phyloP scores from a whole-genome alignment of 2,113 vertebrate genomes.

The Rhabdornis inornatus region DNA sequence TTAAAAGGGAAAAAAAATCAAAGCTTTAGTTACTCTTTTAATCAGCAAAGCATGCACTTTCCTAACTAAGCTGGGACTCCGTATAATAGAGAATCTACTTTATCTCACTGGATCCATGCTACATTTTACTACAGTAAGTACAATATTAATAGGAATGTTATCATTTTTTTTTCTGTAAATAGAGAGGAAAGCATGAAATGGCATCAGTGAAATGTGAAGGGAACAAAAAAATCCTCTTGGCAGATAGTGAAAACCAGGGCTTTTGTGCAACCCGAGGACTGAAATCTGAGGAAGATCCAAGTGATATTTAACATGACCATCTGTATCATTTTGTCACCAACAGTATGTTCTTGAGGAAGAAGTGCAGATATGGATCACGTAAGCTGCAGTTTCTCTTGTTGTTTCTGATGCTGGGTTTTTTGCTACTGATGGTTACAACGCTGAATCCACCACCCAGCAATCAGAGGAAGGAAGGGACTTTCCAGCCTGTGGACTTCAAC shows the following conservation, averaged over 20 bases:
- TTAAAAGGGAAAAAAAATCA: not conserved
- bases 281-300: not conserved
- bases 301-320: slow-evolving; percentile 70
- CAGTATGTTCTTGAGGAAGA: slow-evolving; percentile 78
- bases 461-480: slow-evolving; percentile 18
- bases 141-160: slow-evolving; percentile 1
- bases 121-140: slow-evolving; percentile 44
- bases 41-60: not conserved
- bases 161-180: slow-evolving; percentile 11
- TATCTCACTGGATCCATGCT: slow-evolving; percentile 30
- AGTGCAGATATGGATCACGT: slow-evolving; percentile 61
- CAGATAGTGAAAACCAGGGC: slow-evolving; percentile 6
- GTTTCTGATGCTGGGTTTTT: slow-evolving; percentile 72
- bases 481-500: slow-evolving; percentile 32
- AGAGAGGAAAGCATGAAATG: slow-evolving; percentile 15
- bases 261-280: slow-evolving; percentile 5
- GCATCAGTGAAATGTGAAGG: slow-evolving; percentile 18
- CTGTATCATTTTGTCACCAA: slow-evolving; percentile 54
- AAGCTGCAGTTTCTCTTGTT: slow-evolving; percentile 74
- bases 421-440: slow-evolving; percentile 70
- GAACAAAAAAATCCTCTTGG: not conserved
- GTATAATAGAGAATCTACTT: not conserved
- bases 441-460: slow-evolving; percentile 68
- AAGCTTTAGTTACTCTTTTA: not conserved
- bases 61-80: not conserved